Evolutionary conservation across 2,888 invertebrate genomes (phyloP), one percentile per base, ranked within the genome.

Genomic region (Julus scandinavius): DNA sequence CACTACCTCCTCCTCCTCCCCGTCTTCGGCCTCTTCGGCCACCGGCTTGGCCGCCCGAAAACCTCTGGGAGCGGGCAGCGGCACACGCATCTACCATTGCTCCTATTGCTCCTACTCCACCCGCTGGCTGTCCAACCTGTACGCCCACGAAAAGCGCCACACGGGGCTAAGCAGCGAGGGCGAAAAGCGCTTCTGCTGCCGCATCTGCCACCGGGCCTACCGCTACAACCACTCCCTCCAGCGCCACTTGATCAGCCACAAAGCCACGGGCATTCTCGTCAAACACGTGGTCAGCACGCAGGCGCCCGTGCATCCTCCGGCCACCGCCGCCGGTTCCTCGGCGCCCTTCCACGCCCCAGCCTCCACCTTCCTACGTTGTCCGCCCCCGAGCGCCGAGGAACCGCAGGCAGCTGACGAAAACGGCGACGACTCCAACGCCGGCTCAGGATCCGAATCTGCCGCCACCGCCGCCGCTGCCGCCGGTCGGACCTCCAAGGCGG

Each of bases 141-240:
- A 97, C 92, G 96, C 97, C 87, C 98, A 98, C 93, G 98, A 98
- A 92, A 95, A 97, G 91, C 96, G 97, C 83, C 97, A 97, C 92
- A 93, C 93, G 20, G 92, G 90, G 90, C 91, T 90, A 88, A 91
- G 89, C 89, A 90, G 90, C 89, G 90, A 91, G 89, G 90, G 83
- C 89, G 92, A 91, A 88, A 90, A 91, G 88, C 91, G 90, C 63
- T 92, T 91, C 89, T 90, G 91, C 50, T 92, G 92, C 90, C 91
- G 91, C 85, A 90, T 91, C 87, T 92, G 92, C 90, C 91, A 91
- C 88, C 91, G 92, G 88, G 91, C 91, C 89, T 92, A 92, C 90
- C 91, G 91, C 72, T 91, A 91, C 90, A 91, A 91, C 89, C 91
- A 91, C 90, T 91, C 91, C 54, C 90, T 91, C 86, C 90, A 92